Evolutionary conservation across 1,140 invertebrate species (phyloP).

Genomic region (Drosophila watanabei): DNA sequence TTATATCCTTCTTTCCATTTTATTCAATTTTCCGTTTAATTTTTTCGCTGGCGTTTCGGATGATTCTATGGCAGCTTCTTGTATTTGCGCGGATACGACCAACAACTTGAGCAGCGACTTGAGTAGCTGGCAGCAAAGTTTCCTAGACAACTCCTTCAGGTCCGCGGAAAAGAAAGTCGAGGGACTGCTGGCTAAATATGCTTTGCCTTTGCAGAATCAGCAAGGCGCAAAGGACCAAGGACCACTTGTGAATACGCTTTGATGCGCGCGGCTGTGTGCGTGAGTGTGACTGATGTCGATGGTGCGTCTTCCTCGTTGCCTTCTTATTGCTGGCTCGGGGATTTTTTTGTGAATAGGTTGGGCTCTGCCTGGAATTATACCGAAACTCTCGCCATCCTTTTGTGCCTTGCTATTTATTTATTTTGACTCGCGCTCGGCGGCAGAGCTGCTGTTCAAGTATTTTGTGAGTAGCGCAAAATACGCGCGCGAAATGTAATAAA

Average conservation of each 20-base stretch:
- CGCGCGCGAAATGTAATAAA: conserved; percentile 83
- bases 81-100: conserved; percentile 55
- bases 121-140: conserved; percentile 81
- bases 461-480: conserved; percentile 81
- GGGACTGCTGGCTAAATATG: conserved; percentile 79
- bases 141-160: conserved; percentile 85
- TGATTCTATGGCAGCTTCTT: conserved; percentile 35
- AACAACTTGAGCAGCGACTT: conserved; percentile 78
- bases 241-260: conserved; percentile 84
- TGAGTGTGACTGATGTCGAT: conserved; percentile 64
- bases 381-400: conserved; percentile 25
- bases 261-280: conserved; percentile 79
- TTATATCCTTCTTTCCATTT: conserved; percentile 39
- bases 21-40: conserved; percentile 59
- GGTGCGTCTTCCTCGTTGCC: conserved; percentile 7
- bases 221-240: conserved; percentile 75
- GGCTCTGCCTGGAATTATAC: conserved; percentile 42
- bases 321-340: background rate
- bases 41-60: conserved; percentile 46
- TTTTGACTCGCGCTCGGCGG: conserved; percentile 59
- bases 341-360: background rate
- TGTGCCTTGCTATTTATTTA: conserved; percentile 70
- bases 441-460: conserved; percentile 73
- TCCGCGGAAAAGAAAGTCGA: conserved; percentile 41
- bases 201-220: conserved; percentile 81